phyloP scores from a whole-genome alignment of 2,888 invertebrate species.

The Thera britannica region DNA sequence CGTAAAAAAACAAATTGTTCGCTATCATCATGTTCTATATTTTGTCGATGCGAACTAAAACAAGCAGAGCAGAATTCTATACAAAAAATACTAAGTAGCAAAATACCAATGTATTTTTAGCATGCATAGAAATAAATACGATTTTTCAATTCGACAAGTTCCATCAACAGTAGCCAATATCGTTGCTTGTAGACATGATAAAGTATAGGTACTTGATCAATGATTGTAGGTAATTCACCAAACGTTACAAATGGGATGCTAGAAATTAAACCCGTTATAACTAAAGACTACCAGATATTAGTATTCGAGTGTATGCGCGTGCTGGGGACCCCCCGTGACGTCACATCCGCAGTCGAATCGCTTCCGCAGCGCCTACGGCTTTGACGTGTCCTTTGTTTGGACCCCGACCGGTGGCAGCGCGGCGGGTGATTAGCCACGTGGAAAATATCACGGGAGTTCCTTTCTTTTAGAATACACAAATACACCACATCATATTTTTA shows the following conservation, averaged over 20 bases:
- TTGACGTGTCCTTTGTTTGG: conserved; percentile 73
- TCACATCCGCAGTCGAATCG: conserved; percentile 79
- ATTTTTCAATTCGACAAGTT: not conserved
- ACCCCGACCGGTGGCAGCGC: conserved; percentile 59
- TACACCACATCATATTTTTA: not conserved
- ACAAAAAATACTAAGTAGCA: not conserved
- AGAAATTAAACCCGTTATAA: conserved; percentile 10
- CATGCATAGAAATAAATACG: not conserved
- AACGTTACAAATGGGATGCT: not conserved
- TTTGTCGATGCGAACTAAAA: not conserved
- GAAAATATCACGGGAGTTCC: conserved; percentile 50
- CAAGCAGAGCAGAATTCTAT: not conserved
- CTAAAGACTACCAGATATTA: not conserved
- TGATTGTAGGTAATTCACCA: not conserved
- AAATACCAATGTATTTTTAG: not conserved
- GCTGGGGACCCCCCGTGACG: conserved; percentile 60
- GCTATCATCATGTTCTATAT: not conserved
- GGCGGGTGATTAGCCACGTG: conserved; percentile 67
- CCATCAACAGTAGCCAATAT: not conserved
- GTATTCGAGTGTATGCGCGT: conserved; percentile 19
- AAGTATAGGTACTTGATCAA: not conserved
- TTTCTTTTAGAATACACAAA: conserved; percentile 8
- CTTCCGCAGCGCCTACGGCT: conserved; percentile 78
- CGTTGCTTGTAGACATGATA: not conserved
- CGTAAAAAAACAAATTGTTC: not conserved